Percentiles rank a stretch among this genome's conserved stretches.
These are phyloP conservation scores for Folsomia manolachei DNA, from an alignment of 2,888 invertebrate genomes.

Conservation along the genomic window DNA sequence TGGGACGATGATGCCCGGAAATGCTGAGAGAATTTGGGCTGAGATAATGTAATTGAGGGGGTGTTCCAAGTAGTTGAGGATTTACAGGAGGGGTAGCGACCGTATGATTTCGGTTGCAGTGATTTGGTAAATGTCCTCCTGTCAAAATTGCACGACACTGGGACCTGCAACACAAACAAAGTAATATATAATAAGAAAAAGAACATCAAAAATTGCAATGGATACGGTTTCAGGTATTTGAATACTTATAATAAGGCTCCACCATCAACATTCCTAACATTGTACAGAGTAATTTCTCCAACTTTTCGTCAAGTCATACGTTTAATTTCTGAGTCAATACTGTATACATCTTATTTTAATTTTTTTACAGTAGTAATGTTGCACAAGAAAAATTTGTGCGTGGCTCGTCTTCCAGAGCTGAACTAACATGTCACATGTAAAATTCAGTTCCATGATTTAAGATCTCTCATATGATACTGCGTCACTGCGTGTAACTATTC, in stretches of 20 bases:
- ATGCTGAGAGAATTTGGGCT: slow-evolving; percentile 35
- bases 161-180: slow-evolving; percentile 39
- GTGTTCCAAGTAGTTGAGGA: slow-evolving; percentile 38
- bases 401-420: too few relatives aligned
- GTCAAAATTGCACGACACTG: slow-evolving; percentile 49
- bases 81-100: slow-evolving; percentile 44
- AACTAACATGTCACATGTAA: too few relatives aligned
- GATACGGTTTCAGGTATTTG: too few relatives aligned
- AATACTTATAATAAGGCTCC: too few relatives aligned
- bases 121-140: slow-evolving; percentile 43
- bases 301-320: not conserved
- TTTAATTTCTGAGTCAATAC: too few relatives aligned
- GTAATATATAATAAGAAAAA: not conserved
- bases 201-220: not conserved
- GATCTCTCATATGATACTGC: too few relatives aligned
- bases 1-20: slow-evolving; percentile 5
- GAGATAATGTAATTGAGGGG: slow-evolving; percentile 41
- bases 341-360: too few relatives aligned
- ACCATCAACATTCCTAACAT: too few relatives aligned
- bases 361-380: too few relatives aligned
- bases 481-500: too few relatives aligned
- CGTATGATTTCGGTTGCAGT: slow-evolving; percentile 46
- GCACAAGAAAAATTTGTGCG: too few relatives aligned
- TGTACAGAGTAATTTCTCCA: not conserved
- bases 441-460: too few relatives aligned